Percentiles rank a stretch among this genome's conserved stretches.
Conservation (phyloP, 2,113 vertebrate genomes). For the Lonchura striata region DNA sequence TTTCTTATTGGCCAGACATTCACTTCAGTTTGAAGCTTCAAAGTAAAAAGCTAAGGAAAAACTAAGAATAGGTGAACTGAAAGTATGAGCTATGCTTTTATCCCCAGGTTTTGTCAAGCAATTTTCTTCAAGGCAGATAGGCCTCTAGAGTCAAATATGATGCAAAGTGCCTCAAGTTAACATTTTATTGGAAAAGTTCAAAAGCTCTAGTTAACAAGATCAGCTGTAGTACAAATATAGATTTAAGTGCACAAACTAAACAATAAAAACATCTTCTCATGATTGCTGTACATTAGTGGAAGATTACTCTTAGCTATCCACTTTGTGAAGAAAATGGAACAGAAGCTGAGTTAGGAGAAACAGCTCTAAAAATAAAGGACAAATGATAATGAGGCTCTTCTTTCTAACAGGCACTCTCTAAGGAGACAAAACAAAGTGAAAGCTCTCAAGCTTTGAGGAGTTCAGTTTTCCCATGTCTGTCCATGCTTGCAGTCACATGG, state of each 20-base stretch:
- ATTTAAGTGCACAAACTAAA: background rate
- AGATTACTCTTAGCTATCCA: background rate
- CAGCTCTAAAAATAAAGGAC: background rate
- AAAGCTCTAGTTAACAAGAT: constrained; percentile 8
- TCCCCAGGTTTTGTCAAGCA: background rate
- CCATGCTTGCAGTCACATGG: background rate
- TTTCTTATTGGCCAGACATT: background rate
- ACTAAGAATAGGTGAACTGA: background rate
- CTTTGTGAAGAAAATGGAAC: background rate
- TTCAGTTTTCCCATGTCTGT: background rate
- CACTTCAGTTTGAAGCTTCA: background rate
- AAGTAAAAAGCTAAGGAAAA: background rate
- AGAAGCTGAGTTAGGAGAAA: background rate
- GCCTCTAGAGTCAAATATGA: accelerated
- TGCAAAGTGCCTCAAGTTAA: background rate
- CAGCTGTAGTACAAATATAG: constrained; percentile 20
- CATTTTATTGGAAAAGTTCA: constrained; percentile 31
- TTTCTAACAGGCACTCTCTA: background rate
- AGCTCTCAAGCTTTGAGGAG: background rate
- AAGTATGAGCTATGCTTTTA: background rate
- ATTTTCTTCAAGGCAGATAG: background rate
- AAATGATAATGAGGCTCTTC: background rate
- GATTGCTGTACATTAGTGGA: background rate
- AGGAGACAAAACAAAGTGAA: background rate
- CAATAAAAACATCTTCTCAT: background rate